Evolutionary conservation across 2,113 vertebrate genomes (phyloP).

Genomic region (Dryoscopus gambensis): DNA sequence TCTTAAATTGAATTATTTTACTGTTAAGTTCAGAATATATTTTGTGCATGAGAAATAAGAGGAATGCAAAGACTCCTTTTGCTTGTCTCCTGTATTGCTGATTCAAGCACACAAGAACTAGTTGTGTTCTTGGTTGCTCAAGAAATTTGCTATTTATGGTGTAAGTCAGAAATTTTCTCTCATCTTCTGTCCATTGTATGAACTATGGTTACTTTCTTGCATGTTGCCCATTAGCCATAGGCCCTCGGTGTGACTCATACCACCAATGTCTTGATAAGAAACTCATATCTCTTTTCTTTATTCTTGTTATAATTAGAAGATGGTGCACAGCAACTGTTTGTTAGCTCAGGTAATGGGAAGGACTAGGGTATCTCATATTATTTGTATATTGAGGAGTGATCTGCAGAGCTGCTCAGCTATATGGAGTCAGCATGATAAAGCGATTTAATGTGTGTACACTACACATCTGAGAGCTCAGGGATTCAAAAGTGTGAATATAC

Average conservation of each 20-base stretch:
- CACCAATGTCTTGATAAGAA: not conserved
- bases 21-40: not conserved
- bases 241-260: not conserved
- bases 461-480: not conserved
- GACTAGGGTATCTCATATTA: not conserved
- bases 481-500: not conserved
- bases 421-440: not conserved
- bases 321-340: not conserved
- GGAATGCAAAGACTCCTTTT: not conserved
- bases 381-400: not conserved
- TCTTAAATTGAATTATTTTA: not conserved
- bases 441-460: not conserved
- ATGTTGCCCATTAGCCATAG: not conserved
- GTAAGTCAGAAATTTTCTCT: not conserved
- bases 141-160: not conserved
- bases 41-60: not conserved
- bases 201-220: not conserved
- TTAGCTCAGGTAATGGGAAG: not conserved
- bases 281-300: not conserved
- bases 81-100: not conserved
- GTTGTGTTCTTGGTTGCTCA: not conserved
- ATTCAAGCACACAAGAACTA: not conserved
- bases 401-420: not conserved
- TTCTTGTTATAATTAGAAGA: not conserved
- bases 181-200: accelerated